phyloP scores from a whole-genome alignment of 2,888 invertebrate genomes.

The Meta bourneti region DNA sequence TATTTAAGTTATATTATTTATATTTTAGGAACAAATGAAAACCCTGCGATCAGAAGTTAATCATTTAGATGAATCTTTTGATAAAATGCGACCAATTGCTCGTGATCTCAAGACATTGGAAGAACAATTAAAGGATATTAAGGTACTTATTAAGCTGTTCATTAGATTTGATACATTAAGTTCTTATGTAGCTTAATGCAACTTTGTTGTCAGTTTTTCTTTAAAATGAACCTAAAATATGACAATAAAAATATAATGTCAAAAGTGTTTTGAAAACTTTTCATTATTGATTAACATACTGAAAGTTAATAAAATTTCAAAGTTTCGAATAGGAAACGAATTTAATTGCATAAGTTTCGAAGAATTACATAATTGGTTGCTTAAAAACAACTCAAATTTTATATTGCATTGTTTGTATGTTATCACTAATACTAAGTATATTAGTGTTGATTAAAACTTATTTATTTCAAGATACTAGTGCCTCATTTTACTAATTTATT shows the following conservation, averaged over 20 bases:
- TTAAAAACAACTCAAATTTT: too few species aligned
- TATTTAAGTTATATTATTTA: constrained; percentile 4
- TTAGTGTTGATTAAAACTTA: too few species aligned
- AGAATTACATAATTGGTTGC: too few species aligned
- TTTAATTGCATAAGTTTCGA: too few species aligned
- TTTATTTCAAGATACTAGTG: too few species aligned
- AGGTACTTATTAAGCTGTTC: constrained; percentile 77
- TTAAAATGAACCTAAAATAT: neutral
- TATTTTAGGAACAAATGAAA: constrained; percentile 85
- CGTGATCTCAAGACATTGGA: constrained; percentile 92
- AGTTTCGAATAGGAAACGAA: too few species aligned
- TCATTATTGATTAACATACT: neutral
- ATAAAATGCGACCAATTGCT: constrained; percentile 91
- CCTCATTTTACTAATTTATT: too few species aligned
- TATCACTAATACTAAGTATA: too few species aligned
- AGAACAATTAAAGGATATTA: constrained; percentile 89
- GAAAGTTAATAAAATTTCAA: too few species aligned
- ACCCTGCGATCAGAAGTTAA: constrained; percentile 88
- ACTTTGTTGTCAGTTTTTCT: neutral
- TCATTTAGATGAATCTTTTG: constrained; percentile 90
- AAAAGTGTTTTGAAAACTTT: neutral
- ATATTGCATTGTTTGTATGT: too few species aligned
- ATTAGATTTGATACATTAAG: neutral
- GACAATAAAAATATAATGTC: neutral
- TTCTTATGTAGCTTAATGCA: neutral